phyloP scores from a whole-genome alignment of 1,140 invertebrate genomes.

The Nasonia giraulti region DNA sequence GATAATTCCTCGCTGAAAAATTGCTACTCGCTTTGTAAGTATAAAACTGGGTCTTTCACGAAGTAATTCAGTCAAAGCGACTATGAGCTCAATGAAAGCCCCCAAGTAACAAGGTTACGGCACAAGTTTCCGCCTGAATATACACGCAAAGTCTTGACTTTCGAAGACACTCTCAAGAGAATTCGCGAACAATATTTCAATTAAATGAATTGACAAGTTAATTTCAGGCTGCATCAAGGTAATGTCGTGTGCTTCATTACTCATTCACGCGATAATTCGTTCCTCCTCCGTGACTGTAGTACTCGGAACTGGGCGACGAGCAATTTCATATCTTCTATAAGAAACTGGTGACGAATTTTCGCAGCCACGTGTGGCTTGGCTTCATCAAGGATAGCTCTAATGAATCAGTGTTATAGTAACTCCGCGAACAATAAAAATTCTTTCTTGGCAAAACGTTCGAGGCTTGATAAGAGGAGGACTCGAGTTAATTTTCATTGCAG shows the following conservation, averaged over 20 bases:
- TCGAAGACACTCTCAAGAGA: not conserved
- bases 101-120: not conserved
- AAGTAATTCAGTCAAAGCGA: not conserved
- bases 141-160: not conserved
- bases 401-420: not conserved
- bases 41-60: not conserved
- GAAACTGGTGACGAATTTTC: not conserved
- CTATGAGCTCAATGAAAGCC: not conserved
- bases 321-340: not conserved
- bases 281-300: not conserved
- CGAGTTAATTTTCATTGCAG: conserved; percentile 7
- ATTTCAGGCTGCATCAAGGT: conserved; percentile 8
- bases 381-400: not conserved
- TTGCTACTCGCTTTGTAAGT: not conserved
- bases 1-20: not conserved
- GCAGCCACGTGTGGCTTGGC: no score
- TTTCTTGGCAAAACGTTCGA: no score
- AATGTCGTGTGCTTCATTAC: not conserved
- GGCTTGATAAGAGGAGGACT: not conserved
- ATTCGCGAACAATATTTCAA: conserved; percentile 17
- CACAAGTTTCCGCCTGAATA: not conserved
- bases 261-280: not conserved
- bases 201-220: not conserved
- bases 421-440: no score
- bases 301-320: no score